Evolutionary conservation across 2,888 invertebrate species (phyloP).

Genomic region (Pseudococcus jackbeardsleyi): DNA sequence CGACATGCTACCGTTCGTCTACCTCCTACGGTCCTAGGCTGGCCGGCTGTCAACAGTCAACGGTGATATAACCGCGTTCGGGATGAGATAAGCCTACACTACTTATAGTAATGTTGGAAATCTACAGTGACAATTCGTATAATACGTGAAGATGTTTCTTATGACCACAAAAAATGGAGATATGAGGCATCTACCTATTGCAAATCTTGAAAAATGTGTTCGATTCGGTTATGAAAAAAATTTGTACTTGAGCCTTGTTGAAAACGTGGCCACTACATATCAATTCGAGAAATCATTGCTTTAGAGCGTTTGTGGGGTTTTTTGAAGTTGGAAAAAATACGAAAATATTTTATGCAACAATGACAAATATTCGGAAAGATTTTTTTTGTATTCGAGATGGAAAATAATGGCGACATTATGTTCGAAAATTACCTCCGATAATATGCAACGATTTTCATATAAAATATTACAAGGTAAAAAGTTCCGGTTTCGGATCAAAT

Average conservation of each 20-base stretch:
- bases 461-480: slow-evolving; percentile 10
- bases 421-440: not conserved
- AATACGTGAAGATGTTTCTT: not conserved
- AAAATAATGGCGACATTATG: not conserved
- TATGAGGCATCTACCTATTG: not conserved
- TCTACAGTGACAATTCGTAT: not conserved
- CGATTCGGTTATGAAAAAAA: not conserved
- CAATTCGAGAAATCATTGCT: no score
- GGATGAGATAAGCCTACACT: not conserved
- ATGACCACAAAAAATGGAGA: not conserved
- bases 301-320: no score
- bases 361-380: not conserved
- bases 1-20: slow-evolving; percentile 21
- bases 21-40: slow-evolving; percentile 25
- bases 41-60: not conserved
- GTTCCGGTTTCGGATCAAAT: not conserved
- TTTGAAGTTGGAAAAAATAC: not conserved
- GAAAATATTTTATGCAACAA: not conserved
- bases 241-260: not conserved
- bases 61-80: not conserved
- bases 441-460: not conserved
- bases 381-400: not conserved
- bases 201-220: not conserved
- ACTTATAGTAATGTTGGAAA: not conserved
- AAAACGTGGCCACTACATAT: not conserved